Evolutionary conservation across 2,113 vertebrate genomes (phyloP).

Genomic region (Chloropsis hardwickii): DNA sequence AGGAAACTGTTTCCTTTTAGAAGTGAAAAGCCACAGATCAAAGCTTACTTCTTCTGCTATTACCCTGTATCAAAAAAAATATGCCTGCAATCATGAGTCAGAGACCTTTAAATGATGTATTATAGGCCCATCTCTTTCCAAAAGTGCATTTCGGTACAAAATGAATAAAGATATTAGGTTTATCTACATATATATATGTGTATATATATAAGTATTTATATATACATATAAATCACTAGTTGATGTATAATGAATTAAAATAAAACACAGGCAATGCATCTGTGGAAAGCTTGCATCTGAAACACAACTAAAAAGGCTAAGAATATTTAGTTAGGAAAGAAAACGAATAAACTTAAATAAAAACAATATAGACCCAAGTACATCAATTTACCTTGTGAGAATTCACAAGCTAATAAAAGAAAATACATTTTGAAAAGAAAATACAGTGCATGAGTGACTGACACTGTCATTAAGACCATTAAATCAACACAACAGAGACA

Average conservation of each 20-base stretch:
- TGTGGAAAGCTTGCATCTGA: background rate
- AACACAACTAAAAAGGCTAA: slow-evolving; percentile 2
- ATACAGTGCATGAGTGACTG: background rate
- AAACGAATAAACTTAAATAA: background rate
- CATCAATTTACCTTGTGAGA: background rate
- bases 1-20: background rate
- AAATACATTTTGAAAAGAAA: background rate
- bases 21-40: background rate
- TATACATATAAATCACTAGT: background rate
- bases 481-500: background rate
- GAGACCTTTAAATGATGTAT: background rate
- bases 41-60: background rate
- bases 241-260: slow-evolving; percentile 41
- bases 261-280: background rate
- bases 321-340: slow-evolving; percentile 10
- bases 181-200: background rate
- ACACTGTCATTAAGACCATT: background rate
- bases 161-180: background rate
- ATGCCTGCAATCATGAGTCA: background rate
- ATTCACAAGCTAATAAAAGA: background rate
- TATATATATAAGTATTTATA: background rate
- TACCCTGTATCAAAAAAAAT: background rate
- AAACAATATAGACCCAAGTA: background rate
- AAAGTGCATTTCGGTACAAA: slow-evolving; percentile 15
- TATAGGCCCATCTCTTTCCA: background rate